These are phyloP conservation scores for Machimus atricapillus DNA, from an alignment of 2,888 invertebrate genomes.

Conservation along the genomic window DNA sequence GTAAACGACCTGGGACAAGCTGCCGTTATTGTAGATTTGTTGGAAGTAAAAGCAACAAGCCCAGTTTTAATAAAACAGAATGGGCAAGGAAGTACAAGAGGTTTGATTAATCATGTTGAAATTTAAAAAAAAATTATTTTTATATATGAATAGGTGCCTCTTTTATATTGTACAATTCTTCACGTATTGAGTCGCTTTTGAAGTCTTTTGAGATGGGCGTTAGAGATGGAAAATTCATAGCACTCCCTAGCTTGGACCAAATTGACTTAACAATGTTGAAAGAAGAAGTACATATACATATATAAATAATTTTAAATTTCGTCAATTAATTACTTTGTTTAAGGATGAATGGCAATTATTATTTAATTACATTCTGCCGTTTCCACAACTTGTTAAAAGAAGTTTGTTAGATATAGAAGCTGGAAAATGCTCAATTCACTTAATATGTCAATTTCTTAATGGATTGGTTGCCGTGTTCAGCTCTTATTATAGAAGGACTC, in stretches of 20 bases:
- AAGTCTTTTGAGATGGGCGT: slow-evolving; percentile 70
- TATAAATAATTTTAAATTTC: background rate
- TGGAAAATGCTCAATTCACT: slow-evolving; percentile 69
- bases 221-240: slow-evolving; percentile 66
- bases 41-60: slow-evolving; percentile 70
- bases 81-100: slow-evolving; percentile 57
- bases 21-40: slow-evolving; percentile 71
- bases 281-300: slow-evolving; percentile 66
- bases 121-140: background rate
- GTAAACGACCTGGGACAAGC: slow-evolving; percentile 71
- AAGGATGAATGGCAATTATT: slow-evolving; percentile 82
- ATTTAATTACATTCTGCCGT: slow-evolving; percentile 72
- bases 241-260: slow-evolving; percentile 67
- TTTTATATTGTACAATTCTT: slow-evolving; percentile 81
- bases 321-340: background rate
- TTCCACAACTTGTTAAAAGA: slow-evolving; percentile 68
- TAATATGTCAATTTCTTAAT: slow-evolving; percentile 70
- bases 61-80: slow-evolving; percentile 64
- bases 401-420: slow-evolving; percentile 64
- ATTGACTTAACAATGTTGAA: slow-evolving; percentile 70
- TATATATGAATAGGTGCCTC: slow-evolving; percentile 67
- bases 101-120: slow-evolving; percentile 39
- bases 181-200: slow-evolving; percentile 72
- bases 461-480: slow-evolving; percentile 73
- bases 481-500: slow-evolving; percentile 74